These are phyloP conservation scores for Aproaerema taeniolella DNA, from an alignment of 2,888 invertebrate species.

Conservation along the genomic window DNA sequence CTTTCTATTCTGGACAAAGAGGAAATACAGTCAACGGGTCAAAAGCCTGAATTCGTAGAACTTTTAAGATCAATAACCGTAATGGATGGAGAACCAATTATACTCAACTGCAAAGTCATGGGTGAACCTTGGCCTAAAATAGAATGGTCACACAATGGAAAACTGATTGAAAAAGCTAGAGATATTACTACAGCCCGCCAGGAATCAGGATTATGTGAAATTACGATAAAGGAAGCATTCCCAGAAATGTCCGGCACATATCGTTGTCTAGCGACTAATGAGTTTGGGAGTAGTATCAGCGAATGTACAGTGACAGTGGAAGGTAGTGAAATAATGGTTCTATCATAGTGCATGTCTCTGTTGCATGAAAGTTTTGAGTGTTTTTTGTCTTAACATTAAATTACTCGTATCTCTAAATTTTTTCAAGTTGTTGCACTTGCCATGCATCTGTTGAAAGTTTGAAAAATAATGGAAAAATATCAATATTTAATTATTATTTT, in stretches of 20 bases:
- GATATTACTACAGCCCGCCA: slow-evolving; percentile 86
- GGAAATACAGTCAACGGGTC: slow-evolving; percentile 45
- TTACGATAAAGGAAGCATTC: slow-evolving; percentile 91
- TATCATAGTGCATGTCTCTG: slow-evolving; percentile 13
- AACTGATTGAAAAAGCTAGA: slow-evolving; percentile 84
- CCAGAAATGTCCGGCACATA: slow-evolving; percentile 95
- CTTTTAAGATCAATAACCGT: slow-evolving; percentile 85
- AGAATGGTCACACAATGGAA: slow-evolving; percentile 87
- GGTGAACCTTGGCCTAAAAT: slow-evolving; percentile 89
- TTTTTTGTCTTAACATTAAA: slow-evolving; percentile 5
- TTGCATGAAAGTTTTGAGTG: slow-evolving; percentile 31
- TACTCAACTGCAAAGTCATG: slow-evolving; percentile 83
- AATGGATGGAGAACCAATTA: slow-evolving; percentile 93
- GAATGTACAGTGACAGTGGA: slow-evolving; percentile 88
- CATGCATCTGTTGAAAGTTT: slow-evolving; percentile 65
- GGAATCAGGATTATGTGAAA: slow-evolving; percentile 86
- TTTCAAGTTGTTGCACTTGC: slow-evolving; percentile 30
- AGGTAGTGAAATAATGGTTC: slow-evolving; percentile 81
- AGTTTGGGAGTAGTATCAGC: slow-evolving; percentile 88
- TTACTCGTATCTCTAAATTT: slow-evolving; percentile 11
- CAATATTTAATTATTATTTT: background rate
- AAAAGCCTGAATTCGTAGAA: slow-evolving; percentile 85
- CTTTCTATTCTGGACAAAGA: slow-evolving; percentile 80
- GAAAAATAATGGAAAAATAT: background rate
- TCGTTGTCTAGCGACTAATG: slow-evolving; percentile 88